These are phyloP conservation scores for Grus americana DNA, from an alignment of 2,113 vertebrate genomes.

Conservation along the genomic window DNA sequence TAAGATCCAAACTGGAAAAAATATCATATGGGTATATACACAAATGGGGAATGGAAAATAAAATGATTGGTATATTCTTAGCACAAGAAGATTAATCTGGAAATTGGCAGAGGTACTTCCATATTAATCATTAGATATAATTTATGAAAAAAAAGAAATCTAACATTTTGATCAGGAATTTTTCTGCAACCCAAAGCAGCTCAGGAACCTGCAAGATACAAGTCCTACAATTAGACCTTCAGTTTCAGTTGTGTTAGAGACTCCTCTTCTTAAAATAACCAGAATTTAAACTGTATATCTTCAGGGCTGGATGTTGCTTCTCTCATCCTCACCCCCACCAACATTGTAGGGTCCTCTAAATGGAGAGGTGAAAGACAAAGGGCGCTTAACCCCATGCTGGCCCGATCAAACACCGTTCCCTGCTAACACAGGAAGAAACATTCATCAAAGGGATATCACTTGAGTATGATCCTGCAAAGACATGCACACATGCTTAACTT, in stretches of 20 bases:
- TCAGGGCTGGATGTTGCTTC: neutral
- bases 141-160: neutral
- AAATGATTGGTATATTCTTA: neutral
- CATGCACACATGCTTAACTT: constrained; percentile 44
- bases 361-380: constrained; percentile 26
- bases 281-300: neutral
- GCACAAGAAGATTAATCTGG: neutral
- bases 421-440: constrained; percentile 58
- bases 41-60: neutral
- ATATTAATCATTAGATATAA: neutral
- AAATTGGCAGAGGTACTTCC: neutral
- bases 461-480: constrained; percentile 39
- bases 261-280: neutral
- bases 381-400: constrained; percentile 44
- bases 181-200: neutral
- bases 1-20: neutral
- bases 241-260: neutral
- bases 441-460: constrained; percentile 59
- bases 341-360: neutral
- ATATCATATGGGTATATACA: neutral
- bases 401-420: constrained; percentile 45
- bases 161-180: neutral
- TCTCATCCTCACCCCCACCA: neutral
- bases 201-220: neutral
- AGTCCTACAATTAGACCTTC: neutral